These are phyloP conservation scores for Sminthurides bifidus DNA, from an alignment of 1,140 invertebrate genomes.

Conservation along the genomic window DNA sequence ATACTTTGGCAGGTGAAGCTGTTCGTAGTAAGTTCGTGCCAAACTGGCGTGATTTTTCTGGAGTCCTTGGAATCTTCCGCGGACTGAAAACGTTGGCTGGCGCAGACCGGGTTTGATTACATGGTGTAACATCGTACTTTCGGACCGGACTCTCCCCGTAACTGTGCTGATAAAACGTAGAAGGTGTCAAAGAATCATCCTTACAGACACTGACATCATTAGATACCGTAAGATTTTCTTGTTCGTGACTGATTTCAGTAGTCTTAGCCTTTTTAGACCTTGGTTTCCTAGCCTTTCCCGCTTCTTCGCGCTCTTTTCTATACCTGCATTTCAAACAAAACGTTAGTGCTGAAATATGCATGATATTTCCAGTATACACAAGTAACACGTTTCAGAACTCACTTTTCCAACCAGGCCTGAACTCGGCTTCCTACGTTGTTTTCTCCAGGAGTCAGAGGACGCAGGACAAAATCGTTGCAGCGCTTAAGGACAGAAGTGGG, in stretches of 20 bases:
- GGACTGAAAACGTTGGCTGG: not conserved
- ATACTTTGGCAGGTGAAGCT: not conserved
- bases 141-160: not conserved
- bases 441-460: conserved; percentile 40
- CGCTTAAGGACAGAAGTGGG: conserved; percentile 46
- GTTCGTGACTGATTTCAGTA: conserved; percentile 11
- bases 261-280: conserved; percentile 5
- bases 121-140: not conserved
- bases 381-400: conserved; percentile 30
- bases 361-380: not conserved
- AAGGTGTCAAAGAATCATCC: not conserved
- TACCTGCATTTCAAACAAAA: conserved; percentile 12
- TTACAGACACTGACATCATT: not conserved
- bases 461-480: conserved; percentile 43
- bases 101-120: not conserved
- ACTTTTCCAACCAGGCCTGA: conserved; percentile 46
- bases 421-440: conserved; percentile 46
- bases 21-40: conserved; percentile 1
- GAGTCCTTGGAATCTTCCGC: not conserved
- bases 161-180: too few species aligned
- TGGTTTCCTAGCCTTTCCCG: conserved; percentile 14
- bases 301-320: conserved; percentile 18
- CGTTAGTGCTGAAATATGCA: not conserved
- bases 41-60: not conserved
- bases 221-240: conserved; percentile 14